Percentiles rank a stretch among this genome's conserved stretches.
phyloP scores from a whole-genome alignment of 2,113 vertebrate species.

The Oncorhynchus masou region DNA sequence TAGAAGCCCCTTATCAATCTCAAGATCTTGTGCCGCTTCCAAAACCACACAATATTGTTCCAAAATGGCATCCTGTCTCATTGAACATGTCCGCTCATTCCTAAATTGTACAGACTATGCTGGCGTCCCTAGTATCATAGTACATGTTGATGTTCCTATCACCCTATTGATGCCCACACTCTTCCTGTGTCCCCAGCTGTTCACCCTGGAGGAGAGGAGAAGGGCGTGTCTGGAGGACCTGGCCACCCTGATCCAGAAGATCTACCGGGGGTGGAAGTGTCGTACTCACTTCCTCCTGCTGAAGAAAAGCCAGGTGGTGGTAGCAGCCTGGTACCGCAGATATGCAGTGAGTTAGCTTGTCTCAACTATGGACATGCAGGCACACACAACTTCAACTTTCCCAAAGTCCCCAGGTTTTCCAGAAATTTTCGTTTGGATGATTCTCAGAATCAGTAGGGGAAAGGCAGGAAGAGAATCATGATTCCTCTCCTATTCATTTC shows the following conservation, averaged over 20 bases:
- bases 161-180: not conserved
- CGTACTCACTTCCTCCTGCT: conserved; percentile 87
- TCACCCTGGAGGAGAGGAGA: conserved; percentile 89
- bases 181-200: conserved; percentile 75
- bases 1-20: too few relatives aligned
- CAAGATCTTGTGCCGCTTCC: too few relatives aligned
- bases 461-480: too few relatives aligned
- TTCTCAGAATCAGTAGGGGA: too few relatives aligned
- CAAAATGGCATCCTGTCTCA: not conserved
- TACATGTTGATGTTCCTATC: not conserved
- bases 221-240: conserved; percentile 88
- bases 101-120: not conserved
- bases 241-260: conserved; percentile 93
- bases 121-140: not conserved
- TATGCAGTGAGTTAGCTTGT: conserved; percentile 77
- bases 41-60: too few relatives aligned
- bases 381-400: not conserved
- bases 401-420: too few relatives aligned
- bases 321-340: conserved; percentile 90
- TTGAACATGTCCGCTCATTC: not conserved
- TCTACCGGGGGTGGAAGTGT: conserved; percentile 94
- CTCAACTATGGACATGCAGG: not conserved
- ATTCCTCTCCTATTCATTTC: not conserved
- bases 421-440: too few relatives aligned
- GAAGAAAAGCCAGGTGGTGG: conserved; percentile 89